phyloP scores from a whole-genome alignment of 2,888 invertebrate species.

The Dicranocentrus wangi region DNA sequence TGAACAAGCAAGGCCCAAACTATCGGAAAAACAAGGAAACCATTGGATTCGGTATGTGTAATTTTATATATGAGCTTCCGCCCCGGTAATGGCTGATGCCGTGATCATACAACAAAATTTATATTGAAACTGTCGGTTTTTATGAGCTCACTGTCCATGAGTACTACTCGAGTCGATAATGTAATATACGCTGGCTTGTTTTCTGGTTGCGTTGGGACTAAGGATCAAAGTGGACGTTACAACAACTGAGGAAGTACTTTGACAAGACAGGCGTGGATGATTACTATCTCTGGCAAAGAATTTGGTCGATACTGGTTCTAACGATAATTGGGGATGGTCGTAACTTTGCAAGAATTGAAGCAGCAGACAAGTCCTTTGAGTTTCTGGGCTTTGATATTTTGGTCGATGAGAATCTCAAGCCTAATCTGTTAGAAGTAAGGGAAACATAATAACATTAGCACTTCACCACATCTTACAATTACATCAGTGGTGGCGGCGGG shows the following conservation, averaged over 20 bases:
- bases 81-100: too few relatives aligned
- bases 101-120: too few relatives aligned
- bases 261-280: slow-evolving; percentile 82
- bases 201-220: slow-evolving; percentile 7
- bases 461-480: too few relatives aligned
- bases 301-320: slow-evolving; percentile 83
- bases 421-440: slow-evolving; percentile 90
- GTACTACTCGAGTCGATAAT: too few relatives aligned
- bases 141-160: too few relatives aligned
- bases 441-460: too few relatives aligned
- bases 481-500: not conserved
- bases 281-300: slow-evolving; percentile 87
- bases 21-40: slow-evolving; percentile 88
- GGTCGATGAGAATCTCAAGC: slow-evolving; percentile 86
- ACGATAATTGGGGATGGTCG: slow-evolving; percentile 83
- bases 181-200: not conserved
- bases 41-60: slow-evolving; percentile 84
- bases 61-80: not conserved
- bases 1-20: slow-evolving; percentile 90
- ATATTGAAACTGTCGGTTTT: too few relatives aligned
- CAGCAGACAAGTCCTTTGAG: slow-evolving; percentile 85
- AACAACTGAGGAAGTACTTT: slow-evolving; percentile 85
- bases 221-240: slow-evolving; percentile 91
- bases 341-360: slow-evolving; percentile 60
- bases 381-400: slow-evolving; percentile 94